Percentiles rank a stretch among this genome's conserved stretches.
phyloP scores from a whole-genome alignment of 2,797 vertebrate genomes.

The Alexandromys oeconomus region DNA sequence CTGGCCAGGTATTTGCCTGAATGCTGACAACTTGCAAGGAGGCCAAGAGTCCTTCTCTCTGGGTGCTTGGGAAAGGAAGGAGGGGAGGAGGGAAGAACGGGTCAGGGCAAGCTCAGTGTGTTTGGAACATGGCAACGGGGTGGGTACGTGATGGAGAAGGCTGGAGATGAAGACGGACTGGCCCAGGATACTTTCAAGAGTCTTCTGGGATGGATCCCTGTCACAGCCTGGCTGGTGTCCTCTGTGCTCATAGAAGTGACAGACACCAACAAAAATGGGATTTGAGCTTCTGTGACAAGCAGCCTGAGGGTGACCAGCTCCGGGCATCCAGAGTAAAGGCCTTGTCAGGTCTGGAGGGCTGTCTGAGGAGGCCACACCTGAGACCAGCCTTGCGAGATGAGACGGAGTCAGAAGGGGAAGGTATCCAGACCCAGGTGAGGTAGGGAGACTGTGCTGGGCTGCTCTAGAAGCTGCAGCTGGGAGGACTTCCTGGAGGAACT shows the following conservation, averaged over 20 bases:
- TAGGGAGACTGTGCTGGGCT: neutral
- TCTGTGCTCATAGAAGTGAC: neutral
- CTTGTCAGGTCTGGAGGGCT: neutral
- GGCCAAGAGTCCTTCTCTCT: fast-evolving
- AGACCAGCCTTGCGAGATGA: neutral
- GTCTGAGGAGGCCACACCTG: neutral
- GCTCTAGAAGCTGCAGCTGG: neutral
- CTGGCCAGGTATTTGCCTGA: too few relatives aligned
- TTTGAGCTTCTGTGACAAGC: neutral
- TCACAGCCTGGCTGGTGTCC: neutral
- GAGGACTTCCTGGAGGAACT: neutral
- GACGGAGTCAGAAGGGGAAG: neutral
- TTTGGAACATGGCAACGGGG: neutral
- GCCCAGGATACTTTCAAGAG: neutral
- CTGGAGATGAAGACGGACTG: neutral
- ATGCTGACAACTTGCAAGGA: too few relatives aligned
- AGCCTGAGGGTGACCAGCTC: neutral
- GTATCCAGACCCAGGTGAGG: too few relatives aligned
- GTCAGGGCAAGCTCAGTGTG: neutral
- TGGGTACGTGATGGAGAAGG: too few relatives aligned
- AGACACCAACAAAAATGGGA: neutral
- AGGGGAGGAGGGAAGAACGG: fast-evolving
- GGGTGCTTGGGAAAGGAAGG: neutral
- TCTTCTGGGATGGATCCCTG: neutral
- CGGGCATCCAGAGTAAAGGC: neutral